These are phyloP conservation scores for Copidosoma aretas DNA, from an alignment of 2,888 invertebrate species.

Conservation along the genomic window DNA sequence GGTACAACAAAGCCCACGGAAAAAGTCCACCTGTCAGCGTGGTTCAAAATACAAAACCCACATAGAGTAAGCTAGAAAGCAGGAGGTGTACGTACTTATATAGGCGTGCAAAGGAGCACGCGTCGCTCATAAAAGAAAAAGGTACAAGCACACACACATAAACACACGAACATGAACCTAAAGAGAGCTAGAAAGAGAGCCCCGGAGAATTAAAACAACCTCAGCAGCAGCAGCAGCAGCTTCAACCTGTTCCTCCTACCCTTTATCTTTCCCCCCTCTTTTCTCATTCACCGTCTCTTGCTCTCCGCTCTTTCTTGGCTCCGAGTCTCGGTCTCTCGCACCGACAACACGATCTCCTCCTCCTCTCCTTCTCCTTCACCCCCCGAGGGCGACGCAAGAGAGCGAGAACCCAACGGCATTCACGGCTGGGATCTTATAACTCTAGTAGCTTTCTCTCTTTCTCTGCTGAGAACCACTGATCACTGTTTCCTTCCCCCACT, in stretches of 20 bases:
- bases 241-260: constrained; percentile 38
- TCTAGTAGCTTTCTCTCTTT: too few relatives aligned
- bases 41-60: constrained; percentile 13
- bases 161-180: neutral
- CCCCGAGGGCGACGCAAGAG: neutral
- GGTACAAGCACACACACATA: neutral
- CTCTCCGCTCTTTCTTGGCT: constrained; percentile 34
- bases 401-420: neutral
- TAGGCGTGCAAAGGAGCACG: constrained; percentile 25
- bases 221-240: constrained; percentile 39
- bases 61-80: too few relatives aligned
- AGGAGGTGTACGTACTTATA: too few relatives aligned
- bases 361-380: neutral
- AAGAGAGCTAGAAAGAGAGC: constrained; percentile 7
- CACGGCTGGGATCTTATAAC: too few relatives aligned
- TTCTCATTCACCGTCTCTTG: constrained; percentile 33
- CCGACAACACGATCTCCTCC: neutral
- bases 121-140: constrained; percentile 2
- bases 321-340: constrained; percentile 33
- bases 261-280: constrained; percentile 28
- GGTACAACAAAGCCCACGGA: neutral
- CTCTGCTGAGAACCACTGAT: neutral
- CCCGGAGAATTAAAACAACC: constrained; percentile 16
- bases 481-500: too few relatives aligned
- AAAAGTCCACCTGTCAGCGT: constrained; percentile 33